phyloP scores from a whole-genome alignment of 2,113 vertebrate species.

The Caranx melampygus region DNA sequence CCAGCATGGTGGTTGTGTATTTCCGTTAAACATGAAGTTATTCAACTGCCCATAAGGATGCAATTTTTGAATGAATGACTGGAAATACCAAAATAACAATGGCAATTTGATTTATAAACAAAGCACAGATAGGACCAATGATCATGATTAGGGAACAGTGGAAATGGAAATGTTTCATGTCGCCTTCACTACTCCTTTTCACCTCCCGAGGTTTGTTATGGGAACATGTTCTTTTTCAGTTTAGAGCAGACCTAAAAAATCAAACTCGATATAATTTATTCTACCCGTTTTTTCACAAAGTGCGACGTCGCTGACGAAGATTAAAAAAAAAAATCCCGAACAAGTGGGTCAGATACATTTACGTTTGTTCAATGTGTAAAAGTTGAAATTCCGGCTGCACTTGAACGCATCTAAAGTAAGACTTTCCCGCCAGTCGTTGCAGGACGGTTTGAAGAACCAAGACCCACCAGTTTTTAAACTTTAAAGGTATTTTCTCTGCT shows the following conservation, averaged over 20 bases:
- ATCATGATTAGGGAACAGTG: too few relatives aligned
- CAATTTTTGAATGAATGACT: too few relatives aligned
- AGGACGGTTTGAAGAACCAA: not conserved
- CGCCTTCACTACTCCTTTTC: slow-evolving; percentile 2
- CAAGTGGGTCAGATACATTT: not conserved
- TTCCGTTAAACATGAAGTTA: not conserved
- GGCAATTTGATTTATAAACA: too few relatives aligned
- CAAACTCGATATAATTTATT: not conserved
- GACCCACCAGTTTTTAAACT: not conserved
- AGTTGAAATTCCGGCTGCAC: not conserved
- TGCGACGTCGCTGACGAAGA: too few relatives aligned
- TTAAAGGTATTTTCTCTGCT: not conserved
- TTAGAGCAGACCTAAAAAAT: not conserved
- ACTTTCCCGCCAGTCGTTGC: slow-evolving; percentile 49
- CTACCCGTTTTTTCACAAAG: too few relatives aligned
- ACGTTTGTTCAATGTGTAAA: not conserved
- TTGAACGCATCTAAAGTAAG: not conserved
- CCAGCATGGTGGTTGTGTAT: not conserved
- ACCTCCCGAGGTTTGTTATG: not conserved
- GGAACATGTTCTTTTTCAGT: not conserved
- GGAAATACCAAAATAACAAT: too few relatives aligned
- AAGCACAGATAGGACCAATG: too few relatives aligned
- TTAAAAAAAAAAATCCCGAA: too few relatives aligned
- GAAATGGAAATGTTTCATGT: not conserved
- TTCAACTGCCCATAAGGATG: not conserved